Conservation (phyloP, 2,888 invertebrate genomes). For the Coecobrya sp. region DNA sequence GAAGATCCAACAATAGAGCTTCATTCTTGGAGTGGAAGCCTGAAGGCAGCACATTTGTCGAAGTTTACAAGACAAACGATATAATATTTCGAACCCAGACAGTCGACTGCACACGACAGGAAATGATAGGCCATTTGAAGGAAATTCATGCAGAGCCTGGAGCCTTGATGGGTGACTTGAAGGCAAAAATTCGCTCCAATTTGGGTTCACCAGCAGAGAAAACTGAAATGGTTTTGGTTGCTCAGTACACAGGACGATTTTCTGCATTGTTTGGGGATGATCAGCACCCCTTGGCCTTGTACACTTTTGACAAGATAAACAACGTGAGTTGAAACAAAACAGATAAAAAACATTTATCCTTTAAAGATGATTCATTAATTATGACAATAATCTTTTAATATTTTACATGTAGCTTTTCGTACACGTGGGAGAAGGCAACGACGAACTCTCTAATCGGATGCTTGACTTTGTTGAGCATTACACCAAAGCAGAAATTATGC, state of each 20-base stretch:
- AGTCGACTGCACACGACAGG: slow-evolving; percentile 50
- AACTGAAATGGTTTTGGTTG: slow-evolving; percentile 46
- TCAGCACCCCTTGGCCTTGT: slow-evolving; percentile 60
- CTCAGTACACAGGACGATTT: slow-evolving; percentile 32
- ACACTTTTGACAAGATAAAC: slow-evolving; percentile 73
- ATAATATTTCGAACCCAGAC: slow-evolving; percentile 64
- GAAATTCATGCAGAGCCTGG: slow-evolving; percentile 68
- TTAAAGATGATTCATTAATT: neutral
- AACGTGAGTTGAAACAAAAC: slow-evolving; percentile 68
- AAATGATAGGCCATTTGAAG: slow-evolving; percentile 2
- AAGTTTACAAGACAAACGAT: slow-evolving; percentile 88
- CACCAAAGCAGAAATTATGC: slow-evolving; percentile 69
- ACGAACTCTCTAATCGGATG: slow-evolving; percentile 38
- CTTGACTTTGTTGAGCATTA: slow-evolving; percentile 77
- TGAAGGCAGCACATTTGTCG: slow-evolving; percentile 90
- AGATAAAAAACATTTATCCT: neutral
- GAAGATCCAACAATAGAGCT: too few relatives aligned
- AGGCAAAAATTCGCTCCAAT: slow-evolving; percentile 1
- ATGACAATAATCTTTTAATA: neutral
- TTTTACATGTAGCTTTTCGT: slow-evolving; percentile 76
- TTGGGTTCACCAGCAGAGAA: neutral
- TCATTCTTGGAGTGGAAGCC: slow-evolving; percentile 91
- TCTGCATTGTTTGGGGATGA: slow-evolving; percentile 53
- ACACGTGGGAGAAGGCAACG: slow-evolving; percentile 48
- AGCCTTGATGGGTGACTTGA: slow-evolving; percentile 45